Evolutionary conservation across 2,797 vertebrate species (phyloP).

Genomic region (Gallinago nigripennis): DNA sequence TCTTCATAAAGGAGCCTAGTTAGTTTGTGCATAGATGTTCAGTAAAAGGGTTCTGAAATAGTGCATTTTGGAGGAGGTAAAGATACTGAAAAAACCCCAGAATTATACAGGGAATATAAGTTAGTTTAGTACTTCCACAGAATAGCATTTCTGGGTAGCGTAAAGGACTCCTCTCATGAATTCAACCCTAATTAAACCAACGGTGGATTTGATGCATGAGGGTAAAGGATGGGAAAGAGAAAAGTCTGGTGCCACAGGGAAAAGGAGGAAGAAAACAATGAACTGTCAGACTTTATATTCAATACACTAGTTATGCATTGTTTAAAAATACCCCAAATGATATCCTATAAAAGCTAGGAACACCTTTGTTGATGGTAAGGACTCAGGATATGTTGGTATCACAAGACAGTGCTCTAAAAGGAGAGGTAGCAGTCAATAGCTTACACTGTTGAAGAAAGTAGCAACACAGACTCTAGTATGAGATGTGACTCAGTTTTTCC

Average conservation of each 20-base stretch:
- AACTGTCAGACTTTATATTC: neutral
- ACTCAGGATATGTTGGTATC: accelerated
- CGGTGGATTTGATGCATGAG: neutral
- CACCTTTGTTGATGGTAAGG: neutral
- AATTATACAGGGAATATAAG: neutral
- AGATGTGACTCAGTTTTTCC: neutral
- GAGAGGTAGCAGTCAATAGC: neutral
- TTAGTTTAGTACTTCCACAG: neutral
- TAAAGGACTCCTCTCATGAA: neutral
- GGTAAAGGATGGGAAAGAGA: neutral
- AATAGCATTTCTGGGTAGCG: neutral
- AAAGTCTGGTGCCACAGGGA: neutral
- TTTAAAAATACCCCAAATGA: neutral
- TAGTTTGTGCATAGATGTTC: neutral
- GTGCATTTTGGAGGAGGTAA: neutral
- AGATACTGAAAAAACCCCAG: neutral
- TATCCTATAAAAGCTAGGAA: neutral
- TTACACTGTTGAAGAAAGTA: accelerated
- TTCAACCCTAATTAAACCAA: neutral
- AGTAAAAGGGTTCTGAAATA: neutral
- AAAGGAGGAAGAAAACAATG: neutral
- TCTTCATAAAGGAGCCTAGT: neutral
- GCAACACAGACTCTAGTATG: neutral
- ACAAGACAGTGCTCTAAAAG: neutral
- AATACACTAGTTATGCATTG: too few species aligned